Percentiles rank a stretch among this genome's conserved stretches.
Conservation (phyloP, 2,797 vertebrate genomes). For the Orestias chungarensis region DNA sequence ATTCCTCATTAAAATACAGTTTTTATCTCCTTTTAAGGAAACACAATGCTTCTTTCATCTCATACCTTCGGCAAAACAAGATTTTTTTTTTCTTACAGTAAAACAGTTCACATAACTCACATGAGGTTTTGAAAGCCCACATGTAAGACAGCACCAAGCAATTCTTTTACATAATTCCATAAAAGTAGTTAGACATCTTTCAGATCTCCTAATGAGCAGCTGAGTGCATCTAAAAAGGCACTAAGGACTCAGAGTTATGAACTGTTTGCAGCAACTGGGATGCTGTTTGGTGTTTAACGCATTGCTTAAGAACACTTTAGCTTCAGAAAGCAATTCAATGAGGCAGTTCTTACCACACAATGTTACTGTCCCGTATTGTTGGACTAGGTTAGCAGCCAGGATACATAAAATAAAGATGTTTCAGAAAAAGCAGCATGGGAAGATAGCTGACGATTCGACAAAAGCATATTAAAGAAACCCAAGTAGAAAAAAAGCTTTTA, state of each 20-base stretch:
- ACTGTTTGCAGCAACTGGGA: background rate
- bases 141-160: background rate
- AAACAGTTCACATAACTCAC: background rate
- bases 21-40: background rate
- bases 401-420: background rate
- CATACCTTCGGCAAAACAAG: background rate
- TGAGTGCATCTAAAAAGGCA: background rate
- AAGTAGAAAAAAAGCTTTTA: background rate
- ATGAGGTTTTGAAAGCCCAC: background rate
- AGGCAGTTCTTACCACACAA: background rate
- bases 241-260: background rate
- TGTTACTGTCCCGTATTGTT: background rate
- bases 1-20: background rate
- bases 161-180: background rate
- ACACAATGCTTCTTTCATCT: background rate
- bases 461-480: background rate
- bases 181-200: background rate
- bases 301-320: slow-evolving; percentile 3
- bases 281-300: background rate
- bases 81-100: background rate
- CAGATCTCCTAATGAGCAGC: background rate
- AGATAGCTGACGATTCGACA: background rate
- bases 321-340: slow-evolving; percentile 1
- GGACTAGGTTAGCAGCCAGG: background rate
- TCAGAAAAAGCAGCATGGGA: background rate